Evolutionary conservation across 2,888 invertebrate genomes (phyloP), one percentile per base, ranked within the genome.

Genomic region (Linnaemya vulpina): DNA sequence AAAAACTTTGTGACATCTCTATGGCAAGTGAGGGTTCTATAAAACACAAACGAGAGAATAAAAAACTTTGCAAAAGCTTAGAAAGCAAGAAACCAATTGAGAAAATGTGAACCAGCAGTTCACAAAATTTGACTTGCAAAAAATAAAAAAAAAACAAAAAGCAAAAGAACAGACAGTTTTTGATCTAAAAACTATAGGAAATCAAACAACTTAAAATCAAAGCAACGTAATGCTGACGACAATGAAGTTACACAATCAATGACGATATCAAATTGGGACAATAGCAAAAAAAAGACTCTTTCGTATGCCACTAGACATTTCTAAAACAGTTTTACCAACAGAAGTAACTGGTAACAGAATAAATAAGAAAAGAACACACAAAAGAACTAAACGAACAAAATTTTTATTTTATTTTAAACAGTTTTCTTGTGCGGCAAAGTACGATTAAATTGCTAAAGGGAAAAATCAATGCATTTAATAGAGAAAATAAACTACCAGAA

Each of bases 171-270:
- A 79, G 71, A 79, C 71, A 74, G 74, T 74, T 68, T 60, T 81
- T 75, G 62, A 43, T 30, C 51, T 74, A 67, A 51, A 1, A 43
- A 55, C 71, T 43, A 53, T 7, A 80, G 25, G 51, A 68, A 81
- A 62, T 67, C 49, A 40, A 25, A 68, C 40, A 58, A 74, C 62
- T 75, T 68, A 51, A n/a, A n/a, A 60, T 80, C 74, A 74, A 67
- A 65, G 71, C 63, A 46, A 43, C 51, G 62, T 62, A 53, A 63
- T 63, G 20, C 46, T 53, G 11, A 75, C 40, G 25, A 71, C 53
- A 43, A 71, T 71, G 71, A 79, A 71, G 71, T 71, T 71, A 79
- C 71, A 46, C 71, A 71, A 79, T 79, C 63, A 79, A 65, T 63
- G 46, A 30, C 30, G 62, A 70, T 70, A 53, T 60, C 17, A 30